phyloP scores from a whole-genome alignment of 64 coral and sea anemone genomes.

The Porites lutea region DNA sequence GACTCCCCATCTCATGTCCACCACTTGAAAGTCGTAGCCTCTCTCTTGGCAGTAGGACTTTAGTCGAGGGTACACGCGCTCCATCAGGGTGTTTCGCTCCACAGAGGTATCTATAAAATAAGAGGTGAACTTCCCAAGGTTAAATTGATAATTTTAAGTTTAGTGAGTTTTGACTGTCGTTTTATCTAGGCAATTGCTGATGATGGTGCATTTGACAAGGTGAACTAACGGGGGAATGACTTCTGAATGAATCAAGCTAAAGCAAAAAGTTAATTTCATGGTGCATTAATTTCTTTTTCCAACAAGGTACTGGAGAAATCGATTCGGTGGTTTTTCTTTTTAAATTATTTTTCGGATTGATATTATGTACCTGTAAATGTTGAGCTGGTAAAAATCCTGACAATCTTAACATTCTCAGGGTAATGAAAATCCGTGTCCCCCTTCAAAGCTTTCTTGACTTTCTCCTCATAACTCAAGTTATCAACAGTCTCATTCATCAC shows the following conservation, averaged over 20 bases:
- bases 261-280: no score
- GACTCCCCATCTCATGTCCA: slow-evolving; percentile 99
- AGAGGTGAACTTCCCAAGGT: neutral
- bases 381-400: slow-evolving; percentile 97
- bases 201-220: no score
- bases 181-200: no score
- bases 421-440: slow-evolving; percentile 73
- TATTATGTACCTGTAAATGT: slow-evolving; percentile 84
- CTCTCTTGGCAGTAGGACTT: slow-evolving; percentile 94
- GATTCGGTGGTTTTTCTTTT: no score
- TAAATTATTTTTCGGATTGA: neutral
- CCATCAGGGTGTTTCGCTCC: slow-evolving; percentile 97
- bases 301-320: no score
- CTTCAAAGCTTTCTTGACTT: slow-evolving; percentile 54
- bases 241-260: no score
- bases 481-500: neutral
- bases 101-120: slow-evolving; percentile 79
- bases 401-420: slow-evolving; percentile 91
- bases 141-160: neutral
- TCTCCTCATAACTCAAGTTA: slow-evolving; percentile 38
- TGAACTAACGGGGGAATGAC: no score
- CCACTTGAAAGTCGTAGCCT: slow-evolving; percentile 96
- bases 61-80: slow-evolving; percentile 82
- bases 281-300: no score
- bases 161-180: no score